phyloP scores from a whole-genome alignment of 2,113 vertebrate genomes.

The Phrynosoma blainvillii region DNA sequence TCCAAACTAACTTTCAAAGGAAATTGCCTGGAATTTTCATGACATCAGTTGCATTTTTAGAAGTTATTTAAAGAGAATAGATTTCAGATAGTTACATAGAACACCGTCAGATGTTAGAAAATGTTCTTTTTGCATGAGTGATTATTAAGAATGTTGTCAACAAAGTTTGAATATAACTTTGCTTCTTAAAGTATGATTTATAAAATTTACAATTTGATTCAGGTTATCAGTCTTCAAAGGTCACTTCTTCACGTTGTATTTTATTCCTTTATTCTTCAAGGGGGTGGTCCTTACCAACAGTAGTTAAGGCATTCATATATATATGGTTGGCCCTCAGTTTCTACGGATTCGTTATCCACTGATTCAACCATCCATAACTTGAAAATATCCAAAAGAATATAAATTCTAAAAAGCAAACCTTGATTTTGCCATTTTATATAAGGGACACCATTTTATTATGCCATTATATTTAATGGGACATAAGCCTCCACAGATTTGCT shows the following conservation, averaged over 20 bases:
- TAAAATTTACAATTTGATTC: conserved; percentile 51
- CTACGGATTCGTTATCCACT: neutral
- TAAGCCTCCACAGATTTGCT: too few relatives aligned
- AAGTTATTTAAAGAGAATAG: conserved; percentile 68
- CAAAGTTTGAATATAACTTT: conserved; percentile 66
- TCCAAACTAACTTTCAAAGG: conserved; percentile 72
- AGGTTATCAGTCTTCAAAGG: conserved; percentile 48
- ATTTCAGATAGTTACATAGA: conserved; percentile 64
- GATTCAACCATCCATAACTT: too few relatives aligned
- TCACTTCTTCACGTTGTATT: neutral
- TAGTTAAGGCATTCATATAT: neutral
- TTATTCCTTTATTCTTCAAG: too few relatives aligned
- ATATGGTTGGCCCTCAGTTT: neutral
- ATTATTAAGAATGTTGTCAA: conserved; percentile 58
- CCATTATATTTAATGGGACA: too few relatives aligned
- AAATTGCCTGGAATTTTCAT: conserved; percentile 73
- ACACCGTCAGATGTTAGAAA: conserved; percentile 56
- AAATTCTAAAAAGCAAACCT: too few relatives aligned
- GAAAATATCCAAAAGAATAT: too few relatives aligned
- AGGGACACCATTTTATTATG: too few relatives aligned
- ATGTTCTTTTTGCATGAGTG: conserved; percentile 45
- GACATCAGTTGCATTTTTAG: conserved; percentile 63
- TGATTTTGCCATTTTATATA: too few relatives aligned
- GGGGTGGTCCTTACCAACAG: neutral
- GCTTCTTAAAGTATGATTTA: conserved; percentile 43